phyloP scores from a whole-genome alignment of 2,797 vertebrate species.

The Dendrocincla fuliginosa region DNA sequence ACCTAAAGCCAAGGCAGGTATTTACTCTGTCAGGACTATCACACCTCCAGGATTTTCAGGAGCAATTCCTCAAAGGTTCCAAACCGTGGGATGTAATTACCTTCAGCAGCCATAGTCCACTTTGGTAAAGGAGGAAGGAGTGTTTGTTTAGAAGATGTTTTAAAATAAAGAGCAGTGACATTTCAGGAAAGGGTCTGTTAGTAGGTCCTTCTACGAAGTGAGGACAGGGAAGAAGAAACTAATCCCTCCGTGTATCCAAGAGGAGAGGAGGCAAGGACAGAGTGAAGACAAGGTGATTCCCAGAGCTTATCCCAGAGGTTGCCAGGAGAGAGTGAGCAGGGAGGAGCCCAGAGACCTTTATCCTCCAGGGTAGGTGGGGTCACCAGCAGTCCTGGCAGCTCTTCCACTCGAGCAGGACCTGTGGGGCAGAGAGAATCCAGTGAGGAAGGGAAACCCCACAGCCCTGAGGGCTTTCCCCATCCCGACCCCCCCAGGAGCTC shows the following conservation, averaged over 20 bases:
- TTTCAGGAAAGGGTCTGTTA: background rate
- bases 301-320: background rate
- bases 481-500: background rate
- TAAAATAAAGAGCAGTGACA: background rate
- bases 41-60: background rate
- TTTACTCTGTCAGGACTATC: background rate
- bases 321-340: background rate
- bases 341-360: background rate
- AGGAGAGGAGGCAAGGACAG: background rate
- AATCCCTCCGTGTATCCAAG: background rate
- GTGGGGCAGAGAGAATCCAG: background rate
- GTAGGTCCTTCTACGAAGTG: background rate
- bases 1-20: background rate
- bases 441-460: background rate
- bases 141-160: background rate
- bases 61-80: background rate
- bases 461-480: background rate
- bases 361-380: background rate
- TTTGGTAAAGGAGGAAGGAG: background rate
- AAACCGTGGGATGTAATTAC: background rate
- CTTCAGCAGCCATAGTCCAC: background rate
- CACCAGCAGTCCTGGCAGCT: background rate
- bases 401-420: background rate
- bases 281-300: background rate
- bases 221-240: background rate